Base-by-base conservation (phyloP, 2,888 invertebrate species). In the Notodonta dromedarius region DNA sequence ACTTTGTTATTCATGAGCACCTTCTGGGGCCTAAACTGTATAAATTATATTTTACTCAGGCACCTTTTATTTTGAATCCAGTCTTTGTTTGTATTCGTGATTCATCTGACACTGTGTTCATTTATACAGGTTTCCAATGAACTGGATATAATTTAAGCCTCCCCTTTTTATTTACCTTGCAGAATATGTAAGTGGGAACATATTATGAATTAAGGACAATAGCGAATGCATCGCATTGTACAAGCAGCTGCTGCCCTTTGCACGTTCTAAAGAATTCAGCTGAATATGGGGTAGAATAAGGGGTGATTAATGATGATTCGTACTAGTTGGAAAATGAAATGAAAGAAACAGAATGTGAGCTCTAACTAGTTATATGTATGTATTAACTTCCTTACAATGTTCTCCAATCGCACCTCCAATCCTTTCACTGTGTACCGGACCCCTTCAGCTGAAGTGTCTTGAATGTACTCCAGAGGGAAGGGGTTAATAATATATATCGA, bases 401-500 rank as follows among this genome's bases (percentile, higher is more conserved):
- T n/a, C 14, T n/a, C 13, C 13, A 48, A n/a, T 14, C 14, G 48
- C 14, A 14, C 4, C 24, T 4, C 48, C 48, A 48, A 5, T 14
- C n/a, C 5, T 12, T 4, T 48, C 48, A n/a, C 24, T 24, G 24
- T 24, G 24, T 48, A 6, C 6, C n/a, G 2, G 48, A 14, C 48
- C 48, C 11, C n/a, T 48, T 48, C n/a, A 13, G 14, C 48, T 48
- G 48, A 42, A 42, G 42, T 14, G 9, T 51, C 51, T 51, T 51
- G 51, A 42, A 8, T 52, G 52, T 53, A 44, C 56, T 58, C 56
- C 60, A 61, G 60, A 24, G 50, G 50, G 59, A 58, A 51, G 60
- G 63, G 63, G 70, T 71, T 74, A 65, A 65, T 74, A 67, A 67
- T 70, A 70, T 70, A 70, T 74, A 71, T 71, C 58, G 71, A 71